Base-by-base conservation (phyloP, 2,797 vertebrate genomes). In the Semaprochilodus insignis region DNA sequence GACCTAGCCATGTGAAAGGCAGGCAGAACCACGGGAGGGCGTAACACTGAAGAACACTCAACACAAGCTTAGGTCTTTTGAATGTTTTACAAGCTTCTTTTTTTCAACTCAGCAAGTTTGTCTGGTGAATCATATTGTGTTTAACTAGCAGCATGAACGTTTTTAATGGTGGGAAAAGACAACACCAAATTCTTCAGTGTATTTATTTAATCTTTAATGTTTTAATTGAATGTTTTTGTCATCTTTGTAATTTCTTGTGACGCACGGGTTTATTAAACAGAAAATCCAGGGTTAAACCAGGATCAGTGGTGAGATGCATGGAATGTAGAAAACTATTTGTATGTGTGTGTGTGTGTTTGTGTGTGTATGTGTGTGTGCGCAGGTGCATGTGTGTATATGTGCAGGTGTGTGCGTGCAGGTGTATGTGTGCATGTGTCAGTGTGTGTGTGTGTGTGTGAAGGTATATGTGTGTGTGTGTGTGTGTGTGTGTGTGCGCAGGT, bases 21-120 rank as follows among this genome's bases (percentile, higher is more conserved):
- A 84, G 34, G 59, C 0, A 27, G 31, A 77, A 66, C 89, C 91
- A 93, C 91, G 91, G 80, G 89, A 73, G 87, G 91, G 88, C 82
- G 88, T 86, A 85, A 83, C 48, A 74, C 44, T 23, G 44, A 74
- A 77, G 65, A 72, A 14, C n/a, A 27, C 54, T 31, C 66, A 21
- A 52, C 21, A 52, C 51, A 34, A 17, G 34, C 2, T 59, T 48
- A 1, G 15, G 21, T 14, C 21, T 63, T 71, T 15, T 10, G 44
- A 48, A 40, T 40, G 1, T 66, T 34, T 16, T 17, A 40, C 27
- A 67, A 31, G 65, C 16, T 69, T 11, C 25, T 27, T 13, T 48
- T 13, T 48, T 40, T 40, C 36, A 36, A 40, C 25, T 65, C 5
- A 31, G 31, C 27, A 16, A 63, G 23, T 63, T 27, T 19, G 31